phyloP scores from a whole-genome alignment of 2,888 invertebrate species.

The Ophion ellenae region DNA sequence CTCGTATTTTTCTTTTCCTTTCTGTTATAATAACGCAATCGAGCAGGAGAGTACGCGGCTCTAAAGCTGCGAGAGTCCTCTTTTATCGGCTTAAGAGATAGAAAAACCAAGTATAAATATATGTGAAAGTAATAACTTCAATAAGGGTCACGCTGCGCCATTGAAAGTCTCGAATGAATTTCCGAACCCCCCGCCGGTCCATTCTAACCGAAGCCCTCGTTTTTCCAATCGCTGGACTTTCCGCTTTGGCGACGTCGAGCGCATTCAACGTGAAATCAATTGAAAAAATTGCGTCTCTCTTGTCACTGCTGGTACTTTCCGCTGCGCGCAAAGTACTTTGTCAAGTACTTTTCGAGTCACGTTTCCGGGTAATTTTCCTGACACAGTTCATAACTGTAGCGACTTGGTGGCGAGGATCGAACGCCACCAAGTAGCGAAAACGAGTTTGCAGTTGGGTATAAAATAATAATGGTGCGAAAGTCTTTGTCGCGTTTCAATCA shows the following conservation, averaged over 20 bases:
- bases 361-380: not conserved
- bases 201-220: conserved; percentile 39
- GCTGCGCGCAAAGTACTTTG: not conserved
- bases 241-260: conserved; percentile 33
- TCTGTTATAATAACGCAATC: conserved; percentile 55
- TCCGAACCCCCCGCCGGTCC: conserved; percentile 20
- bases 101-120: conserved; percentile 34
- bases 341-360: conserved; percentile 18
- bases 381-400: too few species aligned
- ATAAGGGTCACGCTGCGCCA: conserved; percentile 67
- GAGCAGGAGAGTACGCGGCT: conserved; percentile 23
- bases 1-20: conserved; percentile 36
- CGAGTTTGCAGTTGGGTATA: too few species aligned
- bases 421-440: too few species aligned
- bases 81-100: conserved; percentile 37
- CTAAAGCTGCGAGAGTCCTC: conserved; percentile 14
- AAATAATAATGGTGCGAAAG: not conserved
- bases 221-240: conserved; percentile 30
- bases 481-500: conserved; percentile 14
- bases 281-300: conserved; percentile 69
- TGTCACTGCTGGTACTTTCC: conserved; percentile 6
- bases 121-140: conserved; percentile 70
- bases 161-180: conserved; percentile 70
- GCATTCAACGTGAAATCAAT: conserved; percentile 59
- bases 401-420: too few species aligned